Evolutionary conservation across 2,113 vertebrate species (phyloP), one percentile per base, ranked within the genome.

Genomic region (Epinephelus fuscoguttatus): DNA sequence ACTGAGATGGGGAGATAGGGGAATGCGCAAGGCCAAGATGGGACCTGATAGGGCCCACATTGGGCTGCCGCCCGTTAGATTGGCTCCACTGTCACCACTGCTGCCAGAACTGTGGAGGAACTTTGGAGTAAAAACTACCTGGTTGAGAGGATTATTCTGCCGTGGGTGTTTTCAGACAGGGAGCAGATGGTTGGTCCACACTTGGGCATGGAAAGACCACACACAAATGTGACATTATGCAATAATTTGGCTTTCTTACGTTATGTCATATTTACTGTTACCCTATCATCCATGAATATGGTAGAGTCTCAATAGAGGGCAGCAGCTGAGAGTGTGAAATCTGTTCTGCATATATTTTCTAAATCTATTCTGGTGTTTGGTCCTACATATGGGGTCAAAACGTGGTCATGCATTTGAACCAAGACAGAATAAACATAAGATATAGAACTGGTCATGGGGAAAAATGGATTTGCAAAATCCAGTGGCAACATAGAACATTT

Each of bases 1-100:
- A 49, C 84, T 78, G 71, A 75, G 91, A 90, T 92, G 67, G 62
- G 84, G 33, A 75, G 92, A 92, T 90, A 86, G 45, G 45, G 52
- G 84, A 89, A 70, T 60, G 79, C 57, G 47, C 81, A 57, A 73
- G 88, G 84, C 84, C 80, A 76, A 84, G 87, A 91, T 92, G 61
- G 77, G 77, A 53, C 76, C 72, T 50, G 89, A 93, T 91, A 82
- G 33, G 55, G 61, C 73, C 75, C 49, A 59, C 68, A 75, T 49
- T 76, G 70, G 71, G 72, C 42, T 37, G 81, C 71, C 47, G 78
- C 69, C 74, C 17, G 11, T 87, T 73, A 73, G 84, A 88, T 82
- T 76, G 80, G 84, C 78, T 91, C 25, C 50, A 61, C 69, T 81
- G 56, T 75, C 70, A 74, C 78, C 45, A 63, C 12, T 13, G 50